Base-by-base conservation (phyloP, 2,888 invertebrate species). In the Nysson spinosus region DNA sequence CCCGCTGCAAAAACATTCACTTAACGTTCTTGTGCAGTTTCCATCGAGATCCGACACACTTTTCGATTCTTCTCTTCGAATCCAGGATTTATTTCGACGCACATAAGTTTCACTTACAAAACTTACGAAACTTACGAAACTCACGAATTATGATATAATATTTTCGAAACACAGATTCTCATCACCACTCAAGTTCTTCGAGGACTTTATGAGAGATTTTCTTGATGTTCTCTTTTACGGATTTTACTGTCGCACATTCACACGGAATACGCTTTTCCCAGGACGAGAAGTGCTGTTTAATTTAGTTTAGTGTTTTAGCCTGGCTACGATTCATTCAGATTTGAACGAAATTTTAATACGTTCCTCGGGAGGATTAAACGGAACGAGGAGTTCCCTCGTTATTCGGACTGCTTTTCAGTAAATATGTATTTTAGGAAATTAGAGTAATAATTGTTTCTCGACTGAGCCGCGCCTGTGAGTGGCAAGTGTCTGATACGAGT, bases 1-100 rank as follows among this genome's bases (percentile, higher is more conserved):
- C 73, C 69, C 70, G 64, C 56, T 67, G 75, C 69, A 77, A 77
- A 75, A 78, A 79, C 82, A 81, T 82, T 82, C 82, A 82, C 81
- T 79, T 68, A 73, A 64, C 52, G 52, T 56, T 69, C 66, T n/a
- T n/a, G n/a, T n/a, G n/a, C n/a, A n/a, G 17, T 57, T 52, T 46
- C 47, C 20, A 46, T 37, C 24, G 51, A 37, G n/a, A n/a, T n/a
- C n/a, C 46, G 35, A 19, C 51, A 35, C 20, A 19, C 20, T 17
- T 3, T 4, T 3, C 57, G 37, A 9, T 11, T 9, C 51, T 32
- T 32, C 32, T 42, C 39, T 24, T 7, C 32, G 20, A 14, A 11
- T 1, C n/a, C n/a, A 6, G 3, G 28, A 3, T 3, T 3, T n/a
- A 3, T n/a, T 30, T n/a, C n/a, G 4, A 5, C 46, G 16, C 26